These are phyloP conservation scores for Epinephelus cyanopodus DNA, from an alignment of 2,113 vertebrate species.

Conservation along the genomic window DNA sequence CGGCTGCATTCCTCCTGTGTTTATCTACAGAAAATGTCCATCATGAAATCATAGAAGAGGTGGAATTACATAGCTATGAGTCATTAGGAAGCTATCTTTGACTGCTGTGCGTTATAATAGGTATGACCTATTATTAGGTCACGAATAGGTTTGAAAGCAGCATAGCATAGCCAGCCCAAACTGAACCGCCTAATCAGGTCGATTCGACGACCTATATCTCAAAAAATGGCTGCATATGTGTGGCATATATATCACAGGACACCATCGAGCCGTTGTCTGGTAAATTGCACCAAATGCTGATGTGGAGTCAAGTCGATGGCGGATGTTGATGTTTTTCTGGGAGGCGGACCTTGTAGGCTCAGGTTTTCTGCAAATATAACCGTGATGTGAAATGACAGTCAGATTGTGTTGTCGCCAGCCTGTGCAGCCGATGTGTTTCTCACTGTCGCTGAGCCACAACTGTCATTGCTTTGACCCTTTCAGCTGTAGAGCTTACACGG, in stretches of 20 bases:
- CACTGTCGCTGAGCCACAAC: slow-evolving; percentile 70
- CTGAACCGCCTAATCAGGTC: slow-evolving; percentile 19
- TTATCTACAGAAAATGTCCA: slow-evolving; percentile 23
- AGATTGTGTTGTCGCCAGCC: neutral
- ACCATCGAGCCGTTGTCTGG: slow-evolving; percentile 43
- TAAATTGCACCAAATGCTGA: slow-evolving; percentile 73
- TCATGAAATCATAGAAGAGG: slow-evolving; percentile 7
- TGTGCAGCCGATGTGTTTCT: slow-evolving; percentile 37
- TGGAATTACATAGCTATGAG: slow-evolving; percentile 28
- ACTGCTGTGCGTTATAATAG: slow-evolving; percentile 21
- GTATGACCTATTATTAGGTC: slow-evolving; percentile 63
- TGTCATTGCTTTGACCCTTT: slow-evolving; percentile 87
- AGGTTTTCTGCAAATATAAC: neutral
- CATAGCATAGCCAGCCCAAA: neutral
- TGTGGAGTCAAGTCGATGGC: slow-evolving; percentile 63
- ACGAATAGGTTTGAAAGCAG: slow-evolving; percentile 32
- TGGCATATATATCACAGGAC: slow-evolving; percentile 2
- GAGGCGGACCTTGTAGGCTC: slow-evolving; percentile 20
- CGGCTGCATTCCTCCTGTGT: slow-evolving; percentile 29
- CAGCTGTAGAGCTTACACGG: slow-evolving; percentile 74
- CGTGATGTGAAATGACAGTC: neutral
- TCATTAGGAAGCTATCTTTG: slow-evolving; percentile 16
- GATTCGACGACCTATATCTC: slow-evolving; percentile 43
- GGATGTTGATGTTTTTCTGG: slow-evolving; percentile 69
- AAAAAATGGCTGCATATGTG: slow-evolving; percentile 35